Conservation (phyloP, 2,113 vertebrate species). For the Anolis carolinensis region DNA sequence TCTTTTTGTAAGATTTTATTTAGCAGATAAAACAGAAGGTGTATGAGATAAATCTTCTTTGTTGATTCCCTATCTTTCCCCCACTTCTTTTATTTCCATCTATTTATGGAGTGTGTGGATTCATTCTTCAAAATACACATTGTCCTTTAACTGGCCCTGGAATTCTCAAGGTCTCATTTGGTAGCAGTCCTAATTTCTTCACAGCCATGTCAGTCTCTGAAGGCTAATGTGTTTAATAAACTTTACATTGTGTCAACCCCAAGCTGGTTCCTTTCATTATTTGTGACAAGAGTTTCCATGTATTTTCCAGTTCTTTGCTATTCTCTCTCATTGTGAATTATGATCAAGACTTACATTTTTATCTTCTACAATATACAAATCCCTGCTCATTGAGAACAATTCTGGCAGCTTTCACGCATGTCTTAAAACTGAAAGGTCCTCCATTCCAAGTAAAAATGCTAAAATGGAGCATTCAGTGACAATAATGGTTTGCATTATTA, state of each 20-base stretch:
- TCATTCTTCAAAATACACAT: not conserved
- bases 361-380: not conserved
- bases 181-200: slow-evolving; percentile 1
- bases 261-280: not conserved
- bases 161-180: not conserved
- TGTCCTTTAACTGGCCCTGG: not conserved
- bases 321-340: not conserved
- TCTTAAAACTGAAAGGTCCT: slow-evolving; percentile 47
- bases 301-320: not conserved
- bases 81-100: not conserved
- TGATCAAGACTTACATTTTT: slow-evolving; percentile 32
- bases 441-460: slow-evolving; percentile 42
- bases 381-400: slow-evolving; percentile 4
- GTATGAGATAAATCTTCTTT: not conserved
- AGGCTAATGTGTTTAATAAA: not conserved
- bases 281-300: not conserved
- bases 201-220: not conserved
- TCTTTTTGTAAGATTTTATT: not conserved
- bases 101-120: accelerated
- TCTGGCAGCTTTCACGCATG: slow-evolving; percentile 12
- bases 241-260: not conserved
- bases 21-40: not conserved
- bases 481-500: slow-evolving; percentile 49
- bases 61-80: accelerated
- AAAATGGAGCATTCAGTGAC: slow-evolving; percentile 51